Percentiles rank a stretch among this genome's conserved stretches.
phyloP scores from a whole-genome alignment of 1,140 invertebrate species.

The Lasaia peninsularis region DNA sequence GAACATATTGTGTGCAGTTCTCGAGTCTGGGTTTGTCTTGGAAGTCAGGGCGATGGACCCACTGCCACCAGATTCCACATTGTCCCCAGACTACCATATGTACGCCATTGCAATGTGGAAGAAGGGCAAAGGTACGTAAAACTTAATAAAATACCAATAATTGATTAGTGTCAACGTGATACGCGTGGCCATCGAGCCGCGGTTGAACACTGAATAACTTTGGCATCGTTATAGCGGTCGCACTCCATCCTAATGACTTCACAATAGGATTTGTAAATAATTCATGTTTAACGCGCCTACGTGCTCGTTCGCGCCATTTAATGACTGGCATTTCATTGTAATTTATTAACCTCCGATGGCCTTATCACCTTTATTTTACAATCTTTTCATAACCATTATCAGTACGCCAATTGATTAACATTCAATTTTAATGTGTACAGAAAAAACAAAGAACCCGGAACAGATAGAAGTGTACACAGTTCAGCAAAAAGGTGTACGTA shows the following conservation, averaged over 20 bases:
- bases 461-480: conserved; percentile 82
- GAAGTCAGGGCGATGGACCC: conserved; percentile 78
- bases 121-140: conserved; percentile 80
- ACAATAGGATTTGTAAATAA: conserved; percentile 56
- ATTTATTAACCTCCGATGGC: conserved; percentile 23
- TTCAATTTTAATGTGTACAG: conserved; percentile 60
- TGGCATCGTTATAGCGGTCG: conserved; percentile 39
- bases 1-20: conserved; percentile 81
- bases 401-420: conserved; percentile 1
- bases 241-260: conserved; percentile 36
- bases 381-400: conserved; percentile 1
- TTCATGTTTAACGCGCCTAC: conserved; percentile 39
- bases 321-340: conserved; percentile 37
- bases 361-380: conserved; percentile 18
- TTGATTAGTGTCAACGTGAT: conserved; percentile 28
- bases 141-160: conserved; percentile 12
- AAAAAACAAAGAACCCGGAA: conserved; percentile 84
- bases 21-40: conserved; percentile 83
- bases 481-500: conserved; percentile 79
- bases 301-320: conserved; percentile 26
- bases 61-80: conserved; percentile 55
- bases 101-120: conserved; percentile 82
- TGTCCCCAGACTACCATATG: conserved; percentile 73
- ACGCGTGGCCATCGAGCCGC: conserved; percentile 22
- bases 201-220: conserved; percentile 44